Evolutionary conservation across 2,888 invertebrate species (phyloP), one percentile per base, ranked within the genome.

Genomic region (Zhuqinia jingwanae): DNA sequence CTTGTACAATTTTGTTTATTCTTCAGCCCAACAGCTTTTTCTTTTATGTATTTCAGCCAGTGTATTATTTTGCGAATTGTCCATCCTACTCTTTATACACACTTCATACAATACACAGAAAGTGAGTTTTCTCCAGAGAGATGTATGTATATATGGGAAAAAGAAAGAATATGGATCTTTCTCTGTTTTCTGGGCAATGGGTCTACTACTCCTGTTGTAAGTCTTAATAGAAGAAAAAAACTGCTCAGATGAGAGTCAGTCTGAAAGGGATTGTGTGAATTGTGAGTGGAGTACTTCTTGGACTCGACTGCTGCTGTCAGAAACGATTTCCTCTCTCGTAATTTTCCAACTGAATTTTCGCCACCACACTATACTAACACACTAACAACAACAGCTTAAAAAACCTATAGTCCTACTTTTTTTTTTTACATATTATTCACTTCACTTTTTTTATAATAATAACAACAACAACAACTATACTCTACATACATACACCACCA

Each of bases 271-370:
- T 56, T 75, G 75, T 75, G 75, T 56, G 75, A 75, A 56, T 75
- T 75, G 53, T 36, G 53, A 75, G 75, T 56, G 75, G 50, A 75
- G 56, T 36, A 56, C 47, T 73, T 60, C 47, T 73, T 60, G n/a
- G 36, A 45, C 47, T 75, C 79, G 79, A 80, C 85, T 85, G 73
- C 60, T 63, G 75, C 73, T 85, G 85, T 85, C 85, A 85, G 63
- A 75, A 85, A 50, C 79, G 79, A 85, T 80, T 85, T 79, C 75
- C 58, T 79, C 73, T 73, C 73, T 79, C 85, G 79, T 85, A 79
- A 85, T 79, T 85, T 68, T 70, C 58, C 84, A 82, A 47, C 63
- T 63, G 78, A 85, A 60, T 84, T 85, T 85, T 76, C 65, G 56
- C 80, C 53, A 80, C 68, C 56, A 60, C 50, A 36, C 36, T 6